Percentiles rank a stretch among this genome's conserved stretches.
phyloP scores from a whole-genome alignment of 2,797 vertebrate species.

The Sebastes vulpes region DNA sequence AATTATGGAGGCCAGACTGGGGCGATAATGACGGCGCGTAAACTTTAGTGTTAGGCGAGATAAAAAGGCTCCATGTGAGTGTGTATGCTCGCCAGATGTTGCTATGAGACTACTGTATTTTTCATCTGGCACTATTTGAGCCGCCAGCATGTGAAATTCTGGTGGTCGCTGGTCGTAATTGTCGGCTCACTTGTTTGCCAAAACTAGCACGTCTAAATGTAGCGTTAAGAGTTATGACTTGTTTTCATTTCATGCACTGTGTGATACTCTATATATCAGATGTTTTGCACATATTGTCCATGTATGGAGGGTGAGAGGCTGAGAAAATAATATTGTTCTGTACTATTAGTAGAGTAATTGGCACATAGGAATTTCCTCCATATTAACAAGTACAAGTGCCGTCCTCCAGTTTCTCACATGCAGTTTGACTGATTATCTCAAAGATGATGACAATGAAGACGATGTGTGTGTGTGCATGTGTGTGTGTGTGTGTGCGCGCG shows the following conservation, averaged over 20 bases:
- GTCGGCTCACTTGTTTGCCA: neutral
- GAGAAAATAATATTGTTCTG: constrained; percentile 19
- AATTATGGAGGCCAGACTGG: constrained; percentile 53
- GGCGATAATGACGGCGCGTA: constrained; percentile 36
- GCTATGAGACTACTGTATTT: neutral
- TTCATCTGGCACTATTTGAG: neutral
- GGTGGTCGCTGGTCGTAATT: neutral
- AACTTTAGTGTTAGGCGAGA: constrained; percentile 35
- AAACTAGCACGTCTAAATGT: neutral
- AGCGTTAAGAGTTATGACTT: neutral
- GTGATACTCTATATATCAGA: neutral
- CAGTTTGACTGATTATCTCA: constrained; percentile 43
- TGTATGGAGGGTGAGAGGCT: neutral
- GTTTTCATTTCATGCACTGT: constrained; percentile 16
- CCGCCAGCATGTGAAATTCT: neutral
- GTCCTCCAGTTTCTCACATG: constrained; percentile 5
- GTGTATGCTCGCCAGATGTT: constrained; percentile 51
- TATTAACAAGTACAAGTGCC: neutral
- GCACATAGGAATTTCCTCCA: neutral
- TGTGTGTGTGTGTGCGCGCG: constrained; percentile 9
- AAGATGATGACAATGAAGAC: constrained; percentile 37
- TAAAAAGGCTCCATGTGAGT: constrained; percentile 23
- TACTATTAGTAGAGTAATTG: neutral
- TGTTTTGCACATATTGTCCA: neutral
- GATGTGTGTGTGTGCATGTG: constrained; percentile 3